Percentiles rank a stretch among this genome's conserved stretches.
Conservation (phyloP, 2,113 vertebrate genomes). For the Dermatemys mawii region DNA sequence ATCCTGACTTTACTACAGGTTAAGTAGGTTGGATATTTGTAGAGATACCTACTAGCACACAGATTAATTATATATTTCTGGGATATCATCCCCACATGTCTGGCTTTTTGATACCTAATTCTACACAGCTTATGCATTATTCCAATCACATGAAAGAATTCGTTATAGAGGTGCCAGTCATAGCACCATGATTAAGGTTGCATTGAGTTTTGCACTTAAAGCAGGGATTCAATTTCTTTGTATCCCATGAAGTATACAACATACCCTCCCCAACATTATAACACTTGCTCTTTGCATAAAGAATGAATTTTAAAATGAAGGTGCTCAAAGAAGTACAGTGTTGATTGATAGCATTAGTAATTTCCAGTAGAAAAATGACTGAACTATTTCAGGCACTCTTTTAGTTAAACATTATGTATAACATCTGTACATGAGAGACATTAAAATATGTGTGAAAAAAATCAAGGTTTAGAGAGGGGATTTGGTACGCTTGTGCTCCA, state of each 20-base stretch:
- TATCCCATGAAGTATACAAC: neutral
- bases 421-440: neutral
- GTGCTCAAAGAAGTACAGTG: neutral
- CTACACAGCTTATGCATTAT: neutral
- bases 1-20: slow-evolving; percentile 50
- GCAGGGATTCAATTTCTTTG: neutral
- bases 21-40: slow-evolving; percentile 35
- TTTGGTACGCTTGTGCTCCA: neutral
- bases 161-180: neutral
- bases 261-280: rapidly evolving
- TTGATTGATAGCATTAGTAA: neutral
- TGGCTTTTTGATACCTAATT: slow-evolving; percentile 36
- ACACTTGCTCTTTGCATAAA: neutral
- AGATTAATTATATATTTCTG: slow-evolving; percentile 43
- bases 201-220: neutral
- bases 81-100: slow-evolving; percentile 18
- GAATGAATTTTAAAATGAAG: neutral
- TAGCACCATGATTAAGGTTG: neutral
- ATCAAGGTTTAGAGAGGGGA: neutral
- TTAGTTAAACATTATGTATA: neutral
- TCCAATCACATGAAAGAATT: slow-evolving; percentile 10
- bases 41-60: slow-evolving; percentile 40
- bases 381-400: neutral
- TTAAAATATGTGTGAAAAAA: neutral
- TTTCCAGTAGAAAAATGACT: neutral